These are phyloP conservation scores for Macrotus californicus DNA, from an alignment of 2,113 vertebrate species.

Conservation along the genomic window DNA sequence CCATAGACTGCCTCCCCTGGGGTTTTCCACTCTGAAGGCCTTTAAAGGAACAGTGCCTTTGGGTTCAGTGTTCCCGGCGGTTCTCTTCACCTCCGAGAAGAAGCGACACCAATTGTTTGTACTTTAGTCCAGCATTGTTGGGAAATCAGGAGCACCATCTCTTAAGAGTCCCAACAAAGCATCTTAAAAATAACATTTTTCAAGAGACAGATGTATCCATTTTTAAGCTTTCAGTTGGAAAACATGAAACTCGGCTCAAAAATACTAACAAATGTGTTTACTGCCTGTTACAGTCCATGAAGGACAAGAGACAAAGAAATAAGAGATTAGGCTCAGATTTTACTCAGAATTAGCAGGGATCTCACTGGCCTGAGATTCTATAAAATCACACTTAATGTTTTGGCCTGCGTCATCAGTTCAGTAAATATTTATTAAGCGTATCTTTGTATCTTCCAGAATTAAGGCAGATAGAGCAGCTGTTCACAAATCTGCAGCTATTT, in stretches of 20 bases:
- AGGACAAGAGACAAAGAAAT: background rate
- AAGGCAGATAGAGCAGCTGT: background rate
- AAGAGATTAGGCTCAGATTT: background rate
- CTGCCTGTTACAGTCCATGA: background rate
- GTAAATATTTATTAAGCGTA: background rate
- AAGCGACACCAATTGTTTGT: background rate
- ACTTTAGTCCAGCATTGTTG: background rate
- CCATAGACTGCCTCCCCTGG: background rate
- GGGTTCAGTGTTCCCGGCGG: background rate
- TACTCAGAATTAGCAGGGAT: background rate
- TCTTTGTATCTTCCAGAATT: background rate
- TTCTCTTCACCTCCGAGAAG: background rate
- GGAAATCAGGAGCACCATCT: background rate
- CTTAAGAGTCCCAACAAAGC: background rate
- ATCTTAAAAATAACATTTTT: background rate
- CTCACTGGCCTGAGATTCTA: background rate
- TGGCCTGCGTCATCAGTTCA: background rate
- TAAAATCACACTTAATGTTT: background rate
- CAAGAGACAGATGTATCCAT: background rate
- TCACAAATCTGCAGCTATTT: background rate
- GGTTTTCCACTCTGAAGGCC: background rate
- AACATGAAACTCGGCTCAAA: background rate
- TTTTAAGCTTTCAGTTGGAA: slow-evolving; percentile 19
- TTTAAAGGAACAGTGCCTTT: background rate
- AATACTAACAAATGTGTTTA: background rate